These are phyloP conservation scores for Rotaria socialis DNA, from an alignment of 2,888 invertebrate genomes.

Conservation along the genomic window DNA sequence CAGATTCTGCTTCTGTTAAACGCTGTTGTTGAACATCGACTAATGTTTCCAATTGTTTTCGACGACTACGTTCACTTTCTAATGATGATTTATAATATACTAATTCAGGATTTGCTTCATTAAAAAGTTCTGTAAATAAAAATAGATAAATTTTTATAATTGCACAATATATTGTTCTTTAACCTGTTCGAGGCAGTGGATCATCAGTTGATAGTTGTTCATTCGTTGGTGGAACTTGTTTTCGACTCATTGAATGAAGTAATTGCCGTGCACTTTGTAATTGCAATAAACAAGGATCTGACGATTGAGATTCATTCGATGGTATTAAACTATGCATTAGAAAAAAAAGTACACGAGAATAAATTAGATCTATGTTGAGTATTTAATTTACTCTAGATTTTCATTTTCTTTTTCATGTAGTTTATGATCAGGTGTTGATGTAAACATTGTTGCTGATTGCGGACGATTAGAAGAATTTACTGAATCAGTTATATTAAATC, in stretches of 20 bases:
- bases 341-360: neutral
- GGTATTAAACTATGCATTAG: neutral
- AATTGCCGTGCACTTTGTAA: slow-evolving; percentile 25
- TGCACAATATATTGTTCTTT: neutral
- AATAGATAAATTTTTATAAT: too few relatives aligned
- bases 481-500: neutral
- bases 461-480: neutral
- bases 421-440: slow-evolving; percentile 32
- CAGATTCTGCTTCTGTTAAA: neutral
- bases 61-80: slow-evolving; percentile 30
- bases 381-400: neutral
- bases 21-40: neutral
- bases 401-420: slow-evolving; percentile 19
- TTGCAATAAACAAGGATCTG: slow-evolving; percentile 24
- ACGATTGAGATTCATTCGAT: neutral
- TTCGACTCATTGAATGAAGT: slow-evolving; percentile 24
- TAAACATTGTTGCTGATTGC: neutral
- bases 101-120: neutral
- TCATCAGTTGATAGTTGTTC: neutral
- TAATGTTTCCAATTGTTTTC: slow-evolving; percentile 23
- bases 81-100: slow-evolving; percentile 17
- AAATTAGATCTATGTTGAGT: neutral
- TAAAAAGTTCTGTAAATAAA: neutral
- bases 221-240: neutral
- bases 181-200: neutral